Conservation (phyloP, 2,113 vertebrate genomes). For the Genyomyrus donnyi region DNA sequence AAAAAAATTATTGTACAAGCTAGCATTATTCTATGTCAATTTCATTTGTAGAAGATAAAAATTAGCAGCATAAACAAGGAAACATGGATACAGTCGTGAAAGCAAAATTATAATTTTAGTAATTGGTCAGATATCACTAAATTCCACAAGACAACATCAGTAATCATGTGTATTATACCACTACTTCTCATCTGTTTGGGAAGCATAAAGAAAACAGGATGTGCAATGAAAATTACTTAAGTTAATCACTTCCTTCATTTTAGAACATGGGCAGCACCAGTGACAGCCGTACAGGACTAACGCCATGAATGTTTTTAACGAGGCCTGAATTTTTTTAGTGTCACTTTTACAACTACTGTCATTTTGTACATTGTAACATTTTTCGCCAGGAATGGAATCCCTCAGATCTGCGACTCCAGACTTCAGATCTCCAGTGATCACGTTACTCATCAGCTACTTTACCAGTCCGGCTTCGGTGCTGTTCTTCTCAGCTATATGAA, state of each 20-base stretch:
- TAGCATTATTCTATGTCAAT: background rate
- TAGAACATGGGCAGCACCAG: background rate
- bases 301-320: background rate
- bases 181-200: background rate
- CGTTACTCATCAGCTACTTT: background rate
- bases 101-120: constrained; percentile 10
- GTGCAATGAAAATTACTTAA: background rate
- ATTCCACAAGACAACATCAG: background rate
- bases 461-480: background rate
- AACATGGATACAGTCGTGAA: background rate
- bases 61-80: background rate
- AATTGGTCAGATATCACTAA: background rate
- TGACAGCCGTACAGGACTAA: background rate
- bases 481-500: background rate
- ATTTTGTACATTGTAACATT: background rate
- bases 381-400: background rate
- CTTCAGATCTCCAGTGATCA: background rate
- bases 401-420: background rate
- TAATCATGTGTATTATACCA: background rate
- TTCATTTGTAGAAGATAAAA: background rate
- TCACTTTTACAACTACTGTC: background rate
- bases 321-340: background rate
- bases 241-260: background rate
- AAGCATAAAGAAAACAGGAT: background rate
- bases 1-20: background rate